Base-by-base conservation (phyloP, 2,888 invertebrate species). In the Temnothorax unifasciatus region DNA sequence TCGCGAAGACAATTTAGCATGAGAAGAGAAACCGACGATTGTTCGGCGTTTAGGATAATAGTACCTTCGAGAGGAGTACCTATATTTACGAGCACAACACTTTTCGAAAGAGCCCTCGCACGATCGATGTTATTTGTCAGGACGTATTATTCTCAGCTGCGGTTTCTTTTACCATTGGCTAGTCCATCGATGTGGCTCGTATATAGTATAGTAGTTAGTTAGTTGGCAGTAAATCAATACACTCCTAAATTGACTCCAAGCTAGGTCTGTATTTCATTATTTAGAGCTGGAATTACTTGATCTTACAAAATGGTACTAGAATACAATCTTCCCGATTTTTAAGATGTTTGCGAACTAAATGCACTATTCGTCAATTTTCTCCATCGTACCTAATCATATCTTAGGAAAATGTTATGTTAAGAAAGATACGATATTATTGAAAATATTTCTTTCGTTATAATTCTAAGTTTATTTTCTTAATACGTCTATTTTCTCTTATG, bases 1-100 rank as follows among this genome's bases (percentile, higher is more conserved):
- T 73, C 21, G 47, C 38, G 59, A 73, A 73, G 71, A 73, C 29
- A 73, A 73, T 81, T 73, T 38, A 81, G 79, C 47, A 50, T 8
- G 59, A 21, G 21, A 61, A 5, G 47, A 81, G 73, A 79, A 73
- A 73, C 25, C 4, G 47, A 50, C 44, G 66, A 38, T 76, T 15
- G 15, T 25, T 75, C 8, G 15, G 15, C 21, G 21, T 77, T 77
- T 77, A 68, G 77, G 57, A 77, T 77, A 77, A 77, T 77, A 52
- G 57, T 59, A 73, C 15, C 59, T 21, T 61, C 9, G 18, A 34
- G 59, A 71, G 25, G 11, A 77, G 18, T 61, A 25, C 38, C 52
- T 38, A 44, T 59, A 59, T 59, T 47, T 71, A 73, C 47, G 47
- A 18, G 18, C 25, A 47, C n/a, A 54, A 34, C 52, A 13, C 52